phyloP scores from a whole-genome alignment of 1,140 invertebrate genomes.

The Polypedilum vanderplanki region DNA sequence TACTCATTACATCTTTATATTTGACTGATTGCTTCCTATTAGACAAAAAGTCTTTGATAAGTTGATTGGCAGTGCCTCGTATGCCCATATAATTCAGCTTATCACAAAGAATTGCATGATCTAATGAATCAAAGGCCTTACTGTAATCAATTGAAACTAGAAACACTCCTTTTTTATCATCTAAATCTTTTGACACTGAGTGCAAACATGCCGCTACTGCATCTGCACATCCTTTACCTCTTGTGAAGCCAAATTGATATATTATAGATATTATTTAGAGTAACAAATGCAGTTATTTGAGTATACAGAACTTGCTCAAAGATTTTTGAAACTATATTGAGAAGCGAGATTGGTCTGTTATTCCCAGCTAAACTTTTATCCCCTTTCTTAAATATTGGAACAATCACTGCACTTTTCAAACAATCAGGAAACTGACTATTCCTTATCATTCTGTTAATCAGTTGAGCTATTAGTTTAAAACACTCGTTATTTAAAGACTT shows the following conservation, averaged over 20 bases:
- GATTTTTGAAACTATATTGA: neutral
- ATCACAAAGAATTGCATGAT: neutral
- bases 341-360: neutral
- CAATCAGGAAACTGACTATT: neutral
- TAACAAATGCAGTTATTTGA: neutral
- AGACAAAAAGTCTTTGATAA: neutral
- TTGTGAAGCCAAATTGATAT: neutral
- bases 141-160: neutral
- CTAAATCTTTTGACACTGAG: neutral
- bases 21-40: neutral
- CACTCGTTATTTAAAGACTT: neutral
- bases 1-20: neutral
- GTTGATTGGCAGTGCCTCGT: neutral
- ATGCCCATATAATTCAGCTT: neutral
- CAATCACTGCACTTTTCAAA: neutral
- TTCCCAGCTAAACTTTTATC: neutral
- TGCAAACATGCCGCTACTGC: neutral
- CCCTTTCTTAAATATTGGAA: neutral
- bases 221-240: neutral
- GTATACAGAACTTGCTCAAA: neutral
- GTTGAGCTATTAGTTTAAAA: neutral
- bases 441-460: neutral
- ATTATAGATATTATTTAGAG: neutral
- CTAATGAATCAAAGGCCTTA: neutral
- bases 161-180: neutral